A percentile compares a stretch with the other conserved stretches of the same genome.
phyloP scores from a whole-genome alignment of 2,797 vertebrate species.

The Anabacerthia variegaticeps region DNA sequence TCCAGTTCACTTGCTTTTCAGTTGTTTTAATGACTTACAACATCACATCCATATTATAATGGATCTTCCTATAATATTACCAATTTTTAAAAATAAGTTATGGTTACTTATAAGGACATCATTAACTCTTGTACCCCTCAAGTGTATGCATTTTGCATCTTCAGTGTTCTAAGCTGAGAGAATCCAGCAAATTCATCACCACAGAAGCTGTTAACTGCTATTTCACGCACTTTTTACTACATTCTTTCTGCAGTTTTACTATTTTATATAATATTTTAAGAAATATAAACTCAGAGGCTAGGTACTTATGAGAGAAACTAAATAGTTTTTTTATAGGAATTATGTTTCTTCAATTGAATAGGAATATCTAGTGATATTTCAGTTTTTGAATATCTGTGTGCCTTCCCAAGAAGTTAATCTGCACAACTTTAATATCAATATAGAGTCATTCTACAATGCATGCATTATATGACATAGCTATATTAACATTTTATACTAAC shows the following conservation, averaged over 20 bases:
- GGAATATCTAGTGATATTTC: conserved; percentile 22
- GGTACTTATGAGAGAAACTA: neutral
- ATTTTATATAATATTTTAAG: neutral
- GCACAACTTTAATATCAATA: neutral
- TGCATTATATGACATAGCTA: neutral
- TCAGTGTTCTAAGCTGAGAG: neutral
- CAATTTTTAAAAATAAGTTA: neutral
- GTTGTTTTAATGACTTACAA: neutral
- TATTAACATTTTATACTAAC: neutral
- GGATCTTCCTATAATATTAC: neutral
- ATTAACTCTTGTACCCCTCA: neutral
- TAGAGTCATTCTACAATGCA: neutral
- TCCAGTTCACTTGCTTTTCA: neutral
- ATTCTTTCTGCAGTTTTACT: conserved; percentile 19
- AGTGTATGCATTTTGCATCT: neutral
- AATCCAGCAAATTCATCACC: conserved; percentile 4
- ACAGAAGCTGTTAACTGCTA: neutral
- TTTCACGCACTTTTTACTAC: neutral
- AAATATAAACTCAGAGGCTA: neutral
- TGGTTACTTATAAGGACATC: neutral
- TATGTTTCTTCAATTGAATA: conserved; percentile 14
- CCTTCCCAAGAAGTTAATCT: conserved; percentile 10
- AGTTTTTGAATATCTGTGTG: neutral
- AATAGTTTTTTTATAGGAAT: neutral
- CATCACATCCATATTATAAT: neutral